phyloP scores from a whole-genome alignment of 2,797 vertebrate genomes.

The Sebastes ruberrimus region DNA sequence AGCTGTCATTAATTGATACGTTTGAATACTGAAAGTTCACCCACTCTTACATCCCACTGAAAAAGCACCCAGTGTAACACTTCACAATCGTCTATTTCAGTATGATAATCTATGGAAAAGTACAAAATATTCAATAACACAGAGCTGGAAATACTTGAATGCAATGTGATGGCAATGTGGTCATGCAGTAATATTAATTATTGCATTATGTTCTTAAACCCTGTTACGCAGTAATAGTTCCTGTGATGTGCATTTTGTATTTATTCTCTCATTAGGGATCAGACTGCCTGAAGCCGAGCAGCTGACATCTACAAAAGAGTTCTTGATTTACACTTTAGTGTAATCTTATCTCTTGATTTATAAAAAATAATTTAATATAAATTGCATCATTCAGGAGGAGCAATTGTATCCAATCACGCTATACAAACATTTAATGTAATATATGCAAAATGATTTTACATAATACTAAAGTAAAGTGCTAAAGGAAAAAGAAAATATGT shows the following conservation, averaged over 20 bases:
- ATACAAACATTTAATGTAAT: neutral
- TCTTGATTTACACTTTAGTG: neutral
- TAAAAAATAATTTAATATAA: neutral
- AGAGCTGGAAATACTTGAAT: neutral
- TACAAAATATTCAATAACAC: neutral
- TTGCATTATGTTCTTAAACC: constrained; percentile 15
- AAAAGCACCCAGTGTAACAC: neutral
- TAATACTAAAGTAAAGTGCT: neutral
- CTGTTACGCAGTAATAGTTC: neutral
- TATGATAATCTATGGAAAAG: constrained; percentile 33
- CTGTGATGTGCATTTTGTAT: neutral
- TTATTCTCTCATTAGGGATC: neutral
- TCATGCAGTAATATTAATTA: constrained; percentile 6
- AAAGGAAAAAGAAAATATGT: neutral
- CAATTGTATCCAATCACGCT: neutral
- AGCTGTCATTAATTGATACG: neutral
- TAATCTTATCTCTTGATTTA: neutral
- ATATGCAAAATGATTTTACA: neutral
- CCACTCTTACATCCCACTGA: neutral
- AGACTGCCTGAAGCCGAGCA: neutral
- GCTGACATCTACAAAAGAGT: neutral
- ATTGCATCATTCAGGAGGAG: neutral
- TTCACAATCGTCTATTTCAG: neutral
- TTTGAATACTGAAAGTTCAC: neutral
- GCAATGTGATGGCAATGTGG: neutral